Conservation (phyloP, 2,113 vertebrate genomes). For the Erythrolamprus reginae region DNA sequence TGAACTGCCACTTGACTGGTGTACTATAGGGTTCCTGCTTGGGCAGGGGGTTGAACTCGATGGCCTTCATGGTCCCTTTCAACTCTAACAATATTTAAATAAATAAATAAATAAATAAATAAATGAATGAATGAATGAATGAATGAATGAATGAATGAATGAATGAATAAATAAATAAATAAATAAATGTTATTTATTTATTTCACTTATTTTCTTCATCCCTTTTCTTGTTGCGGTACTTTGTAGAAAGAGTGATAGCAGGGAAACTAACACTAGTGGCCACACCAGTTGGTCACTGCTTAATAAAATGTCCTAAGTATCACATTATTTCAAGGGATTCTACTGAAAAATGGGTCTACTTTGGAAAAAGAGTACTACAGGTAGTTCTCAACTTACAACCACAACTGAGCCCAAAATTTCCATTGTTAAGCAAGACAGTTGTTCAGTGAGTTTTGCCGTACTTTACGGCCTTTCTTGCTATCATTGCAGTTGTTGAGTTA, state of each 20-base stretch:
- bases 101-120: too few species aligned
- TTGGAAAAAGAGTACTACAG: neutral
- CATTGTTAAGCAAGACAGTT: neutral
- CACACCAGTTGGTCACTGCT: neutral
- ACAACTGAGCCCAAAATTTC: neutral
- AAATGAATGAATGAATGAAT: too few species aligned
- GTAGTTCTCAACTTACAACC: neutral
- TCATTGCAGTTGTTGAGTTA: neutral
- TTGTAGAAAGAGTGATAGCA: neutral
- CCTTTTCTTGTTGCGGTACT: neutral
- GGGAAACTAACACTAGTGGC: neutral
- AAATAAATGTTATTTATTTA: too few species aligned
- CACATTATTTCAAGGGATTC: neutral
- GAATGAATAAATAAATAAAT: too few species aligned
- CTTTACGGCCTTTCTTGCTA: neutral
- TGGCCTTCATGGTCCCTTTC: too few species aligned
- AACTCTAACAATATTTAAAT: too few species aligned
- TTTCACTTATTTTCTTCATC: neutral
- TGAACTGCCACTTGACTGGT: too few species aligned
- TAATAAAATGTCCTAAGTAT: neutral
- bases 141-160: too few species aligned
- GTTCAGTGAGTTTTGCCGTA: neutral
- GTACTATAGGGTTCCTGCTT: too few species aligned
- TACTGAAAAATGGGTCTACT: neutral
- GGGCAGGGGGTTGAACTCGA: too few species aligned